Conservation (phyloP, 2,888 invertebrate genomes). For the Clepsis dumicolana region DNA sequence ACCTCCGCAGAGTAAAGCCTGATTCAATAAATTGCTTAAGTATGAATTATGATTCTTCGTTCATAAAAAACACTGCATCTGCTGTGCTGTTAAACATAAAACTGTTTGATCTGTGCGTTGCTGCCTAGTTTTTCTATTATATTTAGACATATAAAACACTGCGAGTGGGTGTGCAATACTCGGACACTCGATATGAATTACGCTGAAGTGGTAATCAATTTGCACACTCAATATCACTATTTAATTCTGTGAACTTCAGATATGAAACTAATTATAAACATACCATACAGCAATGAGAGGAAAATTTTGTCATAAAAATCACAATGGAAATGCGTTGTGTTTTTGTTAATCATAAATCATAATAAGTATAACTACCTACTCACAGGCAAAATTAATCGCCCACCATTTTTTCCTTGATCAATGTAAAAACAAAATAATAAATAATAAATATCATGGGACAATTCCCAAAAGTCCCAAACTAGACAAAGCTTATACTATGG, state of each 20-base stretch:
- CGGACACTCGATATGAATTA: conserved; percentile 30
- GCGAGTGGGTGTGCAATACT: conserved; percentile 8
- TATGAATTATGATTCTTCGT: no score
- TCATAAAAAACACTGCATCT: neutral
- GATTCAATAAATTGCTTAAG: no score
- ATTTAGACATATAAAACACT: neutral
- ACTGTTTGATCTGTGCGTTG: neutral
- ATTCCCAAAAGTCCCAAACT: no score
- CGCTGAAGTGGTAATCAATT: conserved; percentile 27
- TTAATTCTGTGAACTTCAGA: conserved; percentile 8
- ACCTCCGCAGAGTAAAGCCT: no score
- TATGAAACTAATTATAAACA: conserved; percentile 9
- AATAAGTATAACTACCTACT: neutral
- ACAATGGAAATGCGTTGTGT: neutral
- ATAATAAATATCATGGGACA: no score
- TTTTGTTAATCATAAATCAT: neutral
- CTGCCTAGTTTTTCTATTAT: neutral
- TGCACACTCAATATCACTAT: conserved; percentile 7
- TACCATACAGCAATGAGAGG: neutral
- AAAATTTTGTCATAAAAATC: neutral
- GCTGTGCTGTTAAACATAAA: neutral
- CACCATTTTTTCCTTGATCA: no score
- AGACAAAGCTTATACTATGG: no score
- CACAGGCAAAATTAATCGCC: no score
- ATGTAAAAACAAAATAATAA: no score